Evolutionary conservation across 2,888 invertebrate genomes (phyloP).

Genomic region (Phytoseiulus persimilis): DNA sequence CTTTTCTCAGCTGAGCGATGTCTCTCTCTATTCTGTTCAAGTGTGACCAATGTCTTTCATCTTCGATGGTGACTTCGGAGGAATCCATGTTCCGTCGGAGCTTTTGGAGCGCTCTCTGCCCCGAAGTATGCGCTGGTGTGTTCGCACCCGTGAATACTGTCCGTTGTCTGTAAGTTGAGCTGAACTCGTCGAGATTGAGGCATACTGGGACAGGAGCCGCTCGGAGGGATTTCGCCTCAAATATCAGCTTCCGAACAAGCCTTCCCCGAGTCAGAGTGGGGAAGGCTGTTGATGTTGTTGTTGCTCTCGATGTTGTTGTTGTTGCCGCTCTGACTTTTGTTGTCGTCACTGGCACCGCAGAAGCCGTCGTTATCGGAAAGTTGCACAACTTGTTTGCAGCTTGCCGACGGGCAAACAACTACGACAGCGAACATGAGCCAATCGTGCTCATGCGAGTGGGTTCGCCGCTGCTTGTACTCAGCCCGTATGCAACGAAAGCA

Average conservation of each 20-base stretch:
- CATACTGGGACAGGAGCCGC: background rate
- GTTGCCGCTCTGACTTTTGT: background rate
- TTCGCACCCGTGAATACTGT: background rate
- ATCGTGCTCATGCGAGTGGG: background rate
- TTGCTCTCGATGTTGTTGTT: background rate
- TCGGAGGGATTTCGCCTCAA: background rate
- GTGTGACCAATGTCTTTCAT: background rate
- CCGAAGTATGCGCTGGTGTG: background rate
- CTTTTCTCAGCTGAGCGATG: background rate
- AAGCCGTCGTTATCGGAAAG: background rate
- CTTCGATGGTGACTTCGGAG: background rate
- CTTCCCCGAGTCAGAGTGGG: background rate
- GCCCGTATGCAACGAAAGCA: background rate
- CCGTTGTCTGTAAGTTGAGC: background rate
- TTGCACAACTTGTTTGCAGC: conserved; percentile 5
- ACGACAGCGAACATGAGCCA: background rate
- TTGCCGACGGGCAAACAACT: conserved; percentile 5
- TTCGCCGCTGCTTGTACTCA: background rate
- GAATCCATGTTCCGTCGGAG: background rate
- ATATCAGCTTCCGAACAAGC: background rate
- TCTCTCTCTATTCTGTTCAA: background rate
- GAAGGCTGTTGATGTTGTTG: background rate
- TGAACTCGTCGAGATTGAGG: background rate
- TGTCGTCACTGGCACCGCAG: background rate
- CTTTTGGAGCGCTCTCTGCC: background rate